Percentiles rank a stretch among this genome's conserved stretches.
These are phyloP conservation scores for Ladona fulva DNA, from an alignment of 1,140 invertebrate genomes.

Conservation along the genomic window DNA sequence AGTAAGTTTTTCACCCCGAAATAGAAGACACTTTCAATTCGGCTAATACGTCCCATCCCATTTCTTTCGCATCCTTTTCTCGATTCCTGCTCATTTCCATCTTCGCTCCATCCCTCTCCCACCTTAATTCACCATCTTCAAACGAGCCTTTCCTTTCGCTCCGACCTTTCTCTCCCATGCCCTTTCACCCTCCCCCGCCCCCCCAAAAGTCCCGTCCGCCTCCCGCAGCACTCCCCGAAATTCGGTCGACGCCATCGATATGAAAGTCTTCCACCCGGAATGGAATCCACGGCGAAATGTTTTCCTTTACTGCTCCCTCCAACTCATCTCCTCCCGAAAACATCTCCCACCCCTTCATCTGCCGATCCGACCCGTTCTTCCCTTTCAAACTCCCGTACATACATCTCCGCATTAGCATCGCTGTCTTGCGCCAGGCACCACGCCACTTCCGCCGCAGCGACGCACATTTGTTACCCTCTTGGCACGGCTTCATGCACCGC, in stretches of 20 bases:
- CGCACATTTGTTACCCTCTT: not conserved
- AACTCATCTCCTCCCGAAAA: not conserved
- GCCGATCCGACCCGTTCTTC: not conserved
- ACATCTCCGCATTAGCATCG: not conserved
- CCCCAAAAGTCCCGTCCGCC: no score
- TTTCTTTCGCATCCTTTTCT: no score
- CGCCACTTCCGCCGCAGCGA: not conserved
- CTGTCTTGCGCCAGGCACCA: not conserved
- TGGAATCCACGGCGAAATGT: not conserved
- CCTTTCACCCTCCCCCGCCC: not conserved
- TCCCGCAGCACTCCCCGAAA: not conserved
- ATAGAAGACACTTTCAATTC: no score
- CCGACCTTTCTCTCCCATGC: not conserved
- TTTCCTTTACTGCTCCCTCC: constrained; percentile 3
- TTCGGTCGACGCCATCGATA: constrained; percentile 2
- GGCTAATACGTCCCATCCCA: no score
- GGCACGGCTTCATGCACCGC: not conserved
- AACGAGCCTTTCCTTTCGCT: not conserved
- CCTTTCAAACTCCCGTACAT: not conserved
- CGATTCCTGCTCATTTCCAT: no score
- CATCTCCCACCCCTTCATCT: not conserved
- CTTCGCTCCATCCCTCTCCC: not conserved
- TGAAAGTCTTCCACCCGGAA: not conserved
- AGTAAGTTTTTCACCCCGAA: no score
- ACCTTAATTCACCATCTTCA: not conserved